phyloP scores from a whole-genome alignment of 2,113 vertebrate genomes.

The Echinops telfairi region DNA sequence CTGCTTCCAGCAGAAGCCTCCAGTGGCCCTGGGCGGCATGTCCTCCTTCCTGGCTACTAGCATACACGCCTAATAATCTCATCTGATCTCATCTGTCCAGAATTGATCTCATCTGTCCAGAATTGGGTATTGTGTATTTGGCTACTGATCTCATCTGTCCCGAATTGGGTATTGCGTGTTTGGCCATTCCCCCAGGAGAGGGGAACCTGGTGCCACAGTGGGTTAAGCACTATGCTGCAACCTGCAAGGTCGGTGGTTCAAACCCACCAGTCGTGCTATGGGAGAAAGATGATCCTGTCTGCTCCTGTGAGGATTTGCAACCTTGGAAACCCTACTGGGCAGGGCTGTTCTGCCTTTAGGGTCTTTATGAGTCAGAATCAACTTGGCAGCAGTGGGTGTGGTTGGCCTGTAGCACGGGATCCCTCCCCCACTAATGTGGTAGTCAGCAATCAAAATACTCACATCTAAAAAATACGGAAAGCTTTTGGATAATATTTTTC shows the following conservation, averaged over 20 bases:
- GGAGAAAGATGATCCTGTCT: too few species aligned
- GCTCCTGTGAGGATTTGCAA: too few species aligned
- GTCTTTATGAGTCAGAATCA: too few species aligned
- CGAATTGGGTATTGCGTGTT: background rate
- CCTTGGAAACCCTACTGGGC: too few species aligned
- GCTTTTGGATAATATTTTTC: slow-evolving; percentile 49
- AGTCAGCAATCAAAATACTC: background rate
- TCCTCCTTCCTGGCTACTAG: background rate
- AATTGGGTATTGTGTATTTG: background rate
- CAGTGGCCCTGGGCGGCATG: background rate
- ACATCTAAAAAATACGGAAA: slow-evolving; percentile 19
- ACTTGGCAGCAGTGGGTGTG: too few species aligned
- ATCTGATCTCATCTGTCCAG: background rate
- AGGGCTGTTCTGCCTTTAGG: too few species aligned
- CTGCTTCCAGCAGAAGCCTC: background rate
- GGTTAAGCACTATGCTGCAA: too few species aligned
- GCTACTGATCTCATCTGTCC: background rate
- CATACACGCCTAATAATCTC: background rate
- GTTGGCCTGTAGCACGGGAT: background rate
- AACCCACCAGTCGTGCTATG: too few species aligned
- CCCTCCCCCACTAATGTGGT: background rate
- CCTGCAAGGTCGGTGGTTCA: too few species aligned
- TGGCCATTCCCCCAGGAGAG: background rate
- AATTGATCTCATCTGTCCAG: background rate
- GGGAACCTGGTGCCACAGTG: too few species aligned